Percentiles rank a stretch among this genome's conserved stretches.
Conservation (phyloP, 2,888 invertebrate genomes). For the Parelbella ahira region DNA sequence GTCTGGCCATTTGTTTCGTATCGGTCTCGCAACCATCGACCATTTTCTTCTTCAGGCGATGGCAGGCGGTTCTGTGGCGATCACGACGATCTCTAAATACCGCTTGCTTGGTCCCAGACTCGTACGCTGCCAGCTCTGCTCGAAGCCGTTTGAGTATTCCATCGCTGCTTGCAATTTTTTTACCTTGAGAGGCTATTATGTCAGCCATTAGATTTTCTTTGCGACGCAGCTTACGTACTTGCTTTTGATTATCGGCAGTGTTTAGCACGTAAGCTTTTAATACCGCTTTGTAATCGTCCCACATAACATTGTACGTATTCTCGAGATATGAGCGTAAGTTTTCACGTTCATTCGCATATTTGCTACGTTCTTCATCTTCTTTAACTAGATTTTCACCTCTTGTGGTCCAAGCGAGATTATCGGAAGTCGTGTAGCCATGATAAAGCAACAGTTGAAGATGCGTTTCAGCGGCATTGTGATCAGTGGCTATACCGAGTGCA, state of each 20-base stretch:
- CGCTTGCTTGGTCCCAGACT: conserved; percentile 68
- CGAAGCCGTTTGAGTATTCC: conserved; percentile 55
- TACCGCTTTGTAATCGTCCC: conserved; percentile 66
- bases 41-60: conserved; percentile 49
- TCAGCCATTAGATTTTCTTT: conserved; percentile 71
- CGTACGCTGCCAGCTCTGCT: conserved; percentile 60
- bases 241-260: conserved; percentile 67
- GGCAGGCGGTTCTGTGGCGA: conserved; percentile 58
- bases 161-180: conserved; percentile 64
- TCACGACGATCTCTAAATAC: conserved; percentile 64
- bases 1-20: conserved; percentile 43
- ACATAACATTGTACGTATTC: conserved; percentile 53
- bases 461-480: conserved; percentile 61
- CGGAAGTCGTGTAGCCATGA: conserved; percentile 55
- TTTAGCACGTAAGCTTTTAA: conserved; percentile 56
- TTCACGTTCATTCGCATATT: conserved; percentile 54
- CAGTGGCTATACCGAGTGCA: conserved; percentile 40
- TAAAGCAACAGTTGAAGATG: conserved; percentile 63
- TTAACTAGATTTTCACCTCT: conserved; percentile 67
- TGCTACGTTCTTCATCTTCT: conserved; percentile 62
- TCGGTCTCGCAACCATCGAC: conserved; percentile 50
- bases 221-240: conserved; percentile 56
- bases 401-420: conserved; percentile 57
- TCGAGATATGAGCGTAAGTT: conserved; percentile 59
- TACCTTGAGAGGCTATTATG: conserved; percentile 65